These are phyloP conservation scores for Hylaea fasciaria DNA, from an alignment of 2,888 invertebrate genomes.

Conservation along the genomic window DNA sequence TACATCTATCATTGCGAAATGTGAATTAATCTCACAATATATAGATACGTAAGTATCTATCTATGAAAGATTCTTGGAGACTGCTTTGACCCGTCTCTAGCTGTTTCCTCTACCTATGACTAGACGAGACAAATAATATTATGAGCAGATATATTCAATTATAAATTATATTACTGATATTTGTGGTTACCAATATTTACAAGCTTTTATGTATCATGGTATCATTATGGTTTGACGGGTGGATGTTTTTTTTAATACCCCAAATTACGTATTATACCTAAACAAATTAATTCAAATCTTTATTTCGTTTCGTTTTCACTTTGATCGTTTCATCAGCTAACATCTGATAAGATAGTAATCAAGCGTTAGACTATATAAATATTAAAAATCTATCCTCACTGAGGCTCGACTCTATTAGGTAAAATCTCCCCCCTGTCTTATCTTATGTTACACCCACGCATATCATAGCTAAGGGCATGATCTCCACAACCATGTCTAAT, in stretches of 20 bases:
- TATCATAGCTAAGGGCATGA: conserved; percentile 54
- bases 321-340: no score
- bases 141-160: not conserved
- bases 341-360: no score
- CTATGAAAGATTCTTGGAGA: conserved; percentile 75
- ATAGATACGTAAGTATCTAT: no score
- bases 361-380: not conserved
- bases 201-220: no score
- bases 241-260: no score
- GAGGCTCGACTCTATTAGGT: conserved; percentile 11
- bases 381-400: not conserved
- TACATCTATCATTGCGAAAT: conserved; percentile 7
- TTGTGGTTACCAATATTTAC: no score
- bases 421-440: conserved; percentile 28
- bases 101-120: conserved; percentile 45
- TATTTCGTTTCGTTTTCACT: no score
- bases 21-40: conserved; percentile 60
- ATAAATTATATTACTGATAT: not conserved
- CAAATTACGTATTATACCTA: no score
- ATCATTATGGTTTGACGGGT: no score
- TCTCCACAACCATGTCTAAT: conserved; percentile 70
- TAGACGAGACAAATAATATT: conserved; percentile 32
- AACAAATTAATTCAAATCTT: no score
- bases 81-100: conserved; percentile 69
- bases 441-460: conserved; percentile 70